phyloP scores from a whole-genome alignment of 2,888 invertebrate species.

The Drosophila acutilabella region DNA sequence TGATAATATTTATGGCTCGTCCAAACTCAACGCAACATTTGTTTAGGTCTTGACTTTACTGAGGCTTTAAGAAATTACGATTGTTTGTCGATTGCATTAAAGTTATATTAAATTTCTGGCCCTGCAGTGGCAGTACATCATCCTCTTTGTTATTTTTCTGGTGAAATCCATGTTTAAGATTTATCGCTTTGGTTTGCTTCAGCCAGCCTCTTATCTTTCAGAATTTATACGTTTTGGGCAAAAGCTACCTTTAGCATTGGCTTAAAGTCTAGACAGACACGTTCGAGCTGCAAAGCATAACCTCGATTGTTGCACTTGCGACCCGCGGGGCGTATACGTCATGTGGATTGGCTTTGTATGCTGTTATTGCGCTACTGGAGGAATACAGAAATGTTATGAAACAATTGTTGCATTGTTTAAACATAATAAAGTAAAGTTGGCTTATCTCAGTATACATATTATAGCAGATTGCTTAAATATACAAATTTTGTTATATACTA shows the following conservation, averaged over 20 bases:
- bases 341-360: slow-evolving; percentile 58
- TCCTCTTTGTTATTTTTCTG: slow-evolving; percentile 64
- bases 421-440: too few species aligned
- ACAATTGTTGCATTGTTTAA: slow-evolving; percentile 11
- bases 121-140: slow-evolving; percentile 48
- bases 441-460: too few species aligned
- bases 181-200: slow-evolving; percentile 56
- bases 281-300: slow-evolving; percentile 38
- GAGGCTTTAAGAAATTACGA: slow-evolving; percentile 31
- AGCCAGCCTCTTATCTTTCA: slow-evolving; percentile 34
- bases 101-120: slow-evolving; percentile 47
- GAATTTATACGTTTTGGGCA: slow-evolving; percentile 72
- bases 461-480: too few species aligned
- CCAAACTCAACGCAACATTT: slow-evolving; percentile 23
- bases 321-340: slow-evolving; percentile 59
- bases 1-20: slow-evolving; percentile 72
- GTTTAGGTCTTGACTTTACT: slow-evolving; percentile 8
- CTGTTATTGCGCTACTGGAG: slow-evolving; percentile 10
- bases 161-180: slow-evolving; percentile 74
- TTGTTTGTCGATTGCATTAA: slow-evolving; percentile 32
- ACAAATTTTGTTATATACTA: too few species aligned
- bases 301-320: slow-evolving; percentile 58
- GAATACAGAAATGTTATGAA: slow-evolving; percentile 11
- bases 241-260: slow-evolving; percentile 65
- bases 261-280: slow-evolving; percentile 65